Percentiles rank a stretch among this genome's conserved stretches.
Conservation (phyloP, 53 echinoderm and acorn worm genomes). For the Stichopus horrens region DNA sequence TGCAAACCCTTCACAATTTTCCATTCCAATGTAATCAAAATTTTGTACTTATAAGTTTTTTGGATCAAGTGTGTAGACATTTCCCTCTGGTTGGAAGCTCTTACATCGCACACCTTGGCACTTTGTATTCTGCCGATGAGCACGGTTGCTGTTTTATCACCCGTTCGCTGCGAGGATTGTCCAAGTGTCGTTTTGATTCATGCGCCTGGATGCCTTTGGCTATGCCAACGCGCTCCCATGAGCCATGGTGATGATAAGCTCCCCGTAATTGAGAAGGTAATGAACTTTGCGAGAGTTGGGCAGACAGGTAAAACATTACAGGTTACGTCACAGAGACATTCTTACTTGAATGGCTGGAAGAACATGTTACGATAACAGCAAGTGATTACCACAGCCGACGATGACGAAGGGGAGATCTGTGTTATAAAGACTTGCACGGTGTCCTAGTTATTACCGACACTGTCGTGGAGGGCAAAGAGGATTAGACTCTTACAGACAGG, state of each 20-base stretch:
- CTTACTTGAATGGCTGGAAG: not conserved
- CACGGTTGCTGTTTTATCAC: constrained; percentile 43
- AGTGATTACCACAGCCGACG: not conserved
- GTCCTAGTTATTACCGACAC: too few species aligned
- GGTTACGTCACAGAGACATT: constrained; percentile 9
- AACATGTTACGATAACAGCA: constrained; percentile 2
- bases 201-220: constrained; percentile 44
- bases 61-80: constrained; percentile 16
- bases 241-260: constrained; percentile 39
- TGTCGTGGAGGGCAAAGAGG: too few species aligned
- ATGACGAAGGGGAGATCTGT: too few species aligned
- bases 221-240: constrained; percentile 42
- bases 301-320: constrained; percentile 24
- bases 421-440: too few species aligned
- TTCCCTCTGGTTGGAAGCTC: constrained; percentile 2
- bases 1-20: constrained; percentile 33
- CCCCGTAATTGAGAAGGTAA: constrained; percentile 35
- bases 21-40: constrained; percentile 45
- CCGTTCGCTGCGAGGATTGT: constrained; percentile 43
- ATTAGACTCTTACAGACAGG: too few species aligned
- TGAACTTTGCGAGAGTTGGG: constrained; percentile 10
- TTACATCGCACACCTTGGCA: constrained; percentile 32
- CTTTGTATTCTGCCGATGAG: constrained; percentile 43
- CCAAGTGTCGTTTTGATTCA: constrained; percentile 44
- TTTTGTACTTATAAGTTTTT: constrained; percentile 28